Evolutionary conservation across 1,140 invertebrate species (phyloP).

Genomic region (Nymphalis io): DNA sequence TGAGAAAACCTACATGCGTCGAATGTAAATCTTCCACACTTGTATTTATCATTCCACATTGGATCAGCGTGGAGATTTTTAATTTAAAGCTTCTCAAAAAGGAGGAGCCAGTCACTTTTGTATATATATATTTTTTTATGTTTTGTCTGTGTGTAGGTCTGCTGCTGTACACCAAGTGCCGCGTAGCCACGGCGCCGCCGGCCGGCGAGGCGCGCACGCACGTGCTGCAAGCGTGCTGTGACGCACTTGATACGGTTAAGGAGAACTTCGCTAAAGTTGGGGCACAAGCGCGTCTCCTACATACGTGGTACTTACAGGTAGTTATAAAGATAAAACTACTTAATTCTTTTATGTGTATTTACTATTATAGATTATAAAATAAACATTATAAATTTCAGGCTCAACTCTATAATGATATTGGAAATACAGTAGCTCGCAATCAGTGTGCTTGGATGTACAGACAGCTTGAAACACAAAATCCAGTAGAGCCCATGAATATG

Average conservation of each 20-base stretch:
- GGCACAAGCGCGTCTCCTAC: slow-evolving; percentile 86
- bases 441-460: slow-evolving; percentile 87
- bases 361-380: neutral
- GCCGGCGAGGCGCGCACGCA: slow-evolving; percentile 76
- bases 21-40: too few species aligned
- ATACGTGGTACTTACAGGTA: slow-evolving; percentile 86
- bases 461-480: slow-evolving; percentile 85
- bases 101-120: too few species aligned
- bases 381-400: slow-evolving; percentile 78
- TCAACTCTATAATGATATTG: slow-evolving; percentile 85
- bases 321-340: slow-evolving; percentile 11
- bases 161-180: slow-evolving; percentile 85
- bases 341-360: too few species aligned
- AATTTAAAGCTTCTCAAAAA: too few species aligned
- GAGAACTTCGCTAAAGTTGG: slow-evolving; percentile 87
- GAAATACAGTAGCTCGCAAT: slow-evolving; percentile 84
- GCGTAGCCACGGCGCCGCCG: slow-evolving; percentile 83
- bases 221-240: slow-evolving; percentile 83
- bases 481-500: slow-evolving; percentile 74
- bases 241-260: slow-evolving; percentile 84
- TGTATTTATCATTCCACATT: too few species aligned
- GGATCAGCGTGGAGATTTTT: too few species aligned
- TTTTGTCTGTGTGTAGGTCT: slow-evolving; percentile 59
- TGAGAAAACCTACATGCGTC: too few species aligned
- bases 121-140: neutral